phyloP scores from a whole-genome alignment of 1,140 invertebrate genomes.

The Notospermus geniculatus region DNA sequence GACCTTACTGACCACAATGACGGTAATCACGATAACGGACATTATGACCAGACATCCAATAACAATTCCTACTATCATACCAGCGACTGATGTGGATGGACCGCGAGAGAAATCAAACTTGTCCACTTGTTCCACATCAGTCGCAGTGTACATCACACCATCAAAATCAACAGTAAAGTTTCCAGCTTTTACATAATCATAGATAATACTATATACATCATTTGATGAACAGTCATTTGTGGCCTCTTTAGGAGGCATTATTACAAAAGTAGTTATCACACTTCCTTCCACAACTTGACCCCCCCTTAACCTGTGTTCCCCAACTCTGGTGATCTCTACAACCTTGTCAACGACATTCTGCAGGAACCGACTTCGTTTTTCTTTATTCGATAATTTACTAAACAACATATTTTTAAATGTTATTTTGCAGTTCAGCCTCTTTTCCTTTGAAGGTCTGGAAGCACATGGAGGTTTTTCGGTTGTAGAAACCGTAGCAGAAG shows the following conservation, averaged over 20 bases:
- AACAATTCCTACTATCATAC: no score
- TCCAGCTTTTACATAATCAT: no score
- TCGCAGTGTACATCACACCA: no score
- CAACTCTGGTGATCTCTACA: not conserved
- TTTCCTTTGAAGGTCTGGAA: not conserved
- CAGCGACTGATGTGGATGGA: no score
- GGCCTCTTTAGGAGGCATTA: not conserved
- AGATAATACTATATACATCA: no score
- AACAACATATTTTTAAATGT: not conserved
- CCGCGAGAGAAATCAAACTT: no score
- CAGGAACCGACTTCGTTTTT: not conserved
- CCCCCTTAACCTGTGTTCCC: not conserved
- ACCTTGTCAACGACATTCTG: not conserved
- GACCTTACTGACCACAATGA: no score
- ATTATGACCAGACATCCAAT: no score
- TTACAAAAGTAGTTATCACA: not conserved
- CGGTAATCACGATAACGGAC: no score
- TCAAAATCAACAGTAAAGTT: no score
- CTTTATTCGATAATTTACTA: not conserved
- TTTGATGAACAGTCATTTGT: no score
- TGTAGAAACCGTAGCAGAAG: not conserved
- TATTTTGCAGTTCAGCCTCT: not conserved
- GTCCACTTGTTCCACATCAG: no score
- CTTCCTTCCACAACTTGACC: not conserved
- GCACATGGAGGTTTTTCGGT: not conserved